A percentile compares a stretch with the other conserved stretches of the same genome.
Conservation (phyloP, 2,797 vertebrate genomes). For the Buceros bicornis region DNA sequence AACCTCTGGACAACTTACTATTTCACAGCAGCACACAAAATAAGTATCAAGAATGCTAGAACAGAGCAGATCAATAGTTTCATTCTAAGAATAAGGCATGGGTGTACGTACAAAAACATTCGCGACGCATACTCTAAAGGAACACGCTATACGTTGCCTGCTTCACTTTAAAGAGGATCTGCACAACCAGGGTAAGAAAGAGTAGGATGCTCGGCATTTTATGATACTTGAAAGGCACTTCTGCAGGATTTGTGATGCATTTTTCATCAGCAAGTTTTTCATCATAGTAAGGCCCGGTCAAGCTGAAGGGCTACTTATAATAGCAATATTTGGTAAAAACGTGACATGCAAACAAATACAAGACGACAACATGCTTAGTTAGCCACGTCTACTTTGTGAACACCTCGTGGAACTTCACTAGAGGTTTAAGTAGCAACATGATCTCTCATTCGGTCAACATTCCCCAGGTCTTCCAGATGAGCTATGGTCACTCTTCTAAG, state of each 20-base stretch:
- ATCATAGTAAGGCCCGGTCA: neutral
- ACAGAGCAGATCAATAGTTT: neutral
- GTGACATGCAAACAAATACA: neutral
- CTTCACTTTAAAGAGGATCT: neutral
- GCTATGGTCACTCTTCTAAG: neutral
- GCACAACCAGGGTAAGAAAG: neutral
- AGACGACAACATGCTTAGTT: neutral
- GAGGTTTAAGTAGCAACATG: neutral
- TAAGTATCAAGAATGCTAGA: neutral
- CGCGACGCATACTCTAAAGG: neutral
- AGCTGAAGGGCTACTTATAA: neutral
- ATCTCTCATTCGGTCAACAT: neutral
- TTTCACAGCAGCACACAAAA: neutral
- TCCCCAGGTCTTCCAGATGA: neutral
- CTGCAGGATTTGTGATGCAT: neutral
- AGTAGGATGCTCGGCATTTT: neutral
- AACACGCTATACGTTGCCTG: neutral
- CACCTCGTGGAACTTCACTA: neutral
- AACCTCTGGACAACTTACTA: neutral
- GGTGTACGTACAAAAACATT: neutral
- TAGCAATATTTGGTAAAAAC: neutral
- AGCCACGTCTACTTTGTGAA: neutral
- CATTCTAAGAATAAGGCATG: neutral
- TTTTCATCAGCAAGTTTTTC: neutral
- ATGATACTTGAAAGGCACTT: neutral